A percentile compares a stretch with the other conserved stretches of the same genome.
These are phyloP conservation scores for Brachionus asplanchnoidis DNA, from an alignment of 1,140 invertebrate species.

Conservation along the genomic window DNA sequence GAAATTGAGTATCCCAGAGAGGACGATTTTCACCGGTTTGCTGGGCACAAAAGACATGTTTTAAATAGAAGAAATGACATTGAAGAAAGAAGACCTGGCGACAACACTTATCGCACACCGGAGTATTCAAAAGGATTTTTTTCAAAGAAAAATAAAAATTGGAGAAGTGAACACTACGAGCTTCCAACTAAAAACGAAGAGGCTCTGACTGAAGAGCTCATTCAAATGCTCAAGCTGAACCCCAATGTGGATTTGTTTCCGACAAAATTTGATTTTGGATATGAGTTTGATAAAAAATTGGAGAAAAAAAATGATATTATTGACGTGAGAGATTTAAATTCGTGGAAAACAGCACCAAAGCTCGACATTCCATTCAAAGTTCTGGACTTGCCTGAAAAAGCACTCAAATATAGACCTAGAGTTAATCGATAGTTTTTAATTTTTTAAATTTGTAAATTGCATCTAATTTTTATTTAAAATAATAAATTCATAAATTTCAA, in stretches of 20 bases:
- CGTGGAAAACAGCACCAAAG: conserved; percentile 10
- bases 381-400: conserved; percentile 32
- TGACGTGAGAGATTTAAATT: not conserved
- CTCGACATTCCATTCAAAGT: conserved; percentile 26
- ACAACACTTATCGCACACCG: not conserved
- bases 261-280: conserved; percentile 10
- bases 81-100: not conserved
- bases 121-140: conserved; percentile 21
- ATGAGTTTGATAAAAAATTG: not conserved
- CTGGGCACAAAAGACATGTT: not conserved
- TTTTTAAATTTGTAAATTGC: not conserved
- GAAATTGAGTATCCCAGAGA: not conserved
- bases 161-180: conserved; percentile 14
- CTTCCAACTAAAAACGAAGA: conserved; percentile 11
- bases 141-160: conserved; percentile 11
- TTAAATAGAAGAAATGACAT: not conserved
- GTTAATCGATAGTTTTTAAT: conserved; percentile 6
- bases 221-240: not conserved
- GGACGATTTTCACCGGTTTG: not conserved
- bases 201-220: not conserved
- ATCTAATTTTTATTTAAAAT: not conserved
- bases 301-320: not conserved
- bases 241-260: not conserved
- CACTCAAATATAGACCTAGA: conserved; percentile 34
- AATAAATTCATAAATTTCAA: not conserved